Evolutionary conservation across 2,113 vertebrate genomes (phyloP), one percentile per base, ranked within the genome.

Genomic region (Puma concolor): DNA sequence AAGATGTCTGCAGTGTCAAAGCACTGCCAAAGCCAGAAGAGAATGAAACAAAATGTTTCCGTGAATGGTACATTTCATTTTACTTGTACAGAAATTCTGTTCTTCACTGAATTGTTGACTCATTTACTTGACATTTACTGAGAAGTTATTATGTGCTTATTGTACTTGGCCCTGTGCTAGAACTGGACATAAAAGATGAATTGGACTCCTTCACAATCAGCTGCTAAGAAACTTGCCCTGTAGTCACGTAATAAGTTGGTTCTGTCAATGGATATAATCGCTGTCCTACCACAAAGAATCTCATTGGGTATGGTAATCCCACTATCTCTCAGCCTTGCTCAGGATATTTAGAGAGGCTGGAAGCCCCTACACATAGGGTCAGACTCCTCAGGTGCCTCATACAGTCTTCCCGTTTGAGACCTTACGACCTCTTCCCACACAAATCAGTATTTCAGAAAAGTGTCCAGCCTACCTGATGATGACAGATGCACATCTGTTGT

Each of bases 51-150:
- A 81, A 94, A 17, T 15, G 16, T 48, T 84, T 87, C 54, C 50
- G 12, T 71, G 36, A 94, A 12, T 57, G 15, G 29, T 36, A 31
- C 15, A 50, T 60, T 69, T 90, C 83, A 79, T 69, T 90, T 79
- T 57, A 50, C 36, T 66, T 7, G 50, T 66, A 77, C 54, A 81
- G 4, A 3, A 60, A 92, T 69, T 86, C 15, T 72, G n/a, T 84
- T 88, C 50, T 88, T 95, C 69, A 64, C 4, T 88, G 93, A 93
- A 91, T 48, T 60, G 36, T 88, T 60, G 33, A 81, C 19, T 93
- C 90, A 50, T 64, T 88, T 36, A 81, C 44, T 77, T 85, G 84
- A 94, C 38, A 87, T 57, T 94, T 94, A 57, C 72, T 69, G 66
- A 92, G 79, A 89, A 71, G 11, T 57, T 95, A 83, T 12, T 54